Evolutionary conservation across 2,888 invertebrate species (phyloP), one percentile per base, ranked within the genome.

Genomic region (Volucella inflata): DNA sequence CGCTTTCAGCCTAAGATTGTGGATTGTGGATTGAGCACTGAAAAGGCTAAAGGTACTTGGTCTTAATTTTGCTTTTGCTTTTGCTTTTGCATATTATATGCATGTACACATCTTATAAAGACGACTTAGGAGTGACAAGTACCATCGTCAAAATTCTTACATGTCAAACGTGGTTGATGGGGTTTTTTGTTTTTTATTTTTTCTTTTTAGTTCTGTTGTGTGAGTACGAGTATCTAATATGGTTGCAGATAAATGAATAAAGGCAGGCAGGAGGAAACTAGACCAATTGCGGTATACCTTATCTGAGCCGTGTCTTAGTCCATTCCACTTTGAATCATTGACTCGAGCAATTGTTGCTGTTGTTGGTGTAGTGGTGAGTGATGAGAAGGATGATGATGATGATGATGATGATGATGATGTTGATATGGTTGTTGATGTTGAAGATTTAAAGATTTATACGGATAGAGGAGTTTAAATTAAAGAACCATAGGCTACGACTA

Each of bases 91-190:
- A 77, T 65, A 76, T 67, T 21, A 71, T 67, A 71, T 81, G 65
- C 68, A 64, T 57, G 81, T 59, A 77, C 67, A 72, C 46, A 72
- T 82, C 71, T 76, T 81, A 72, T 50, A 48, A 77, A 82, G 65
- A 82, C 71, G 82, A 72, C 60, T 82, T 72, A 67, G 67, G 77
- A 82, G 82, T 82, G 77, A 82, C 72, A 82, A 72, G 82, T 72
- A 82, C 77, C 64, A 77, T 72, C 77, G 71, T 77, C 71, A 48
- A 78, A 77, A 72, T 83, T 83, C 68, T 68, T 71, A 78, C 78
- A 83, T 78, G 72, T 74, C 68, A 78, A 68, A 72, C 83, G 77
- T 82, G 70, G 44, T 76, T 67, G 59, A 57, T 57, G 11, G 4
- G 12, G 50, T 38, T 59, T 42, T 16, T 16, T 16, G 8, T 57